Base-by-base conservation (phyloP, 1,140 invertebrate genomes). In the Papilio helenus region DNA sequence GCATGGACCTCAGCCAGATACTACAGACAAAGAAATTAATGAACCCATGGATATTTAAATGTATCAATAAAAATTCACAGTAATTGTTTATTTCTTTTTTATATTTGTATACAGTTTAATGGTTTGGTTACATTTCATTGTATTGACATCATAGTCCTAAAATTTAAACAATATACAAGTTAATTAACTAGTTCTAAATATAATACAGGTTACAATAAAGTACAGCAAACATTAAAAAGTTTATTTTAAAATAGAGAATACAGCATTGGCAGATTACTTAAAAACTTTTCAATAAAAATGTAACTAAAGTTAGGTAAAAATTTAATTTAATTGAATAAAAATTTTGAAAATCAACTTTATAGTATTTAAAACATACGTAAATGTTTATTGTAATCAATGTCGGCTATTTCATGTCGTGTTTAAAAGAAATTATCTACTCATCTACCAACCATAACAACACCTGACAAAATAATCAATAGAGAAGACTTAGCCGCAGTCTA, bases 91-190 rank as follows among this genome's bases (percentile, higher is more conserved):
- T 89, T 92, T n/a, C n/a, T n/a, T 90, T 91, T 92, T 91, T 88
- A 83, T 91, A 87, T 91, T 92, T 93, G 92, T 92, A 94, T 94
- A 93, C 89, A 92, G 89, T 93, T 90, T 89, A 92, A 90, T 90
- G 89, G 93, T 94, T 94, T 94, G 93, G 92, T 94, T 94, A 94
- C 91, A 94, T 91, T 93, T 91, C 85, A 87, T 88, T 85, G 89
- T 91, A 90, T 92, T 92, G 91, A 94, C 92, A 93, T 92, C 90
- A 94, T 88, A 87, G 89, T 73, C 86, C 90, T 89, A 90, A 93
- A 87, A 89, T 89, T 91, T 91, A 89, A 90, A 90, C 89, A 93
- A 91, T 91, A 92, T 94, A 94, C 90, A 92, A 89, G 85, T 88
- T 76, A 87, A 80, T 84, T 88, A 85, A 90, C 92, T 93, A 89